Percentiles rank a stretch among this genome's conserved stretches.
Conservation (phyloP, 2,797 vertebrate genomes). For the Apogon hyalosoma region DNA sequence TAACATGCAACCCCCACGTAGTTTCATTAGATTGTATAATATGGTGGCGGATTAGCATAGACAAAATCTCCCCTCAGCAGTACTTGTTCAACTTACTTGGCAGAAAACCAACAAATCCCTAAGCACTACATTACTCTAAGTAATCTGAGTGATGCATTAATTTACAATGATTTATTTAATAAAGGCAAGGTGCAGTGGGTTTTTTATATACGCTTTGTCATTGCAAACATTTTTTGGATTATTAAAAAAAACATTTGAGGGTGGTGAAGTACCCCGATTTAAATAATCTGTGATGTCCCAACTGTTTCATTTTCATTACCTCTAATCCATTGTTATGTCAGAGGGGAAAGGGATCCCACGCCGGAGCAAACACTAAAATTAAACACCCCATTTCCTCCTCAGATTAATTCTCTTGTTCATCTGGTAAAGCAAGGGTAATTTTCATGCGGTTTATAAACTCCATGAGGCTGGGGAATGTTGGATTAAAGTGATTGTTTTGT, state of each 20-base stretch:
- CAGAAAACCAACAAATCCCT: conserved; percentile 60
- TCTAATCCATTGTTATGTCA: conserved; percentile 71
- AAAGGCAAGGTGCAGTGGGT: conserved; percentile 23
- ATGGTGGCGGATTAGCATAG: conserved; percentile 57
- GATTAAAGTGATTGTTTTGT: background rate
- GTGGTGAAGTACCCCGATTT: conserved; percentile 39
- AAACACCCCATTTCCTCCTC: conserved; percentile 30
- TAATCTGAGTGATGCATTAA: conserved; percentile 64
- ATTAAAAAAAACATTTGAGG: conserved; percentile 29
- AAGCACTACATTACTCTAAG: conserved; percentile 27
- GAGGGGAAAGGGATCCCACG: conserved; percentile 26
- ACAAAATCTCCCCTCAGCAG: conserved; percentile 61
- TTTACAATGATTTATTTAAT: conserved; percentile 15
- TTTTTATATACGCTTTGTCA: conserved; percentile 26
- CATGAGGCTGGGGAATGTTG: background rate
- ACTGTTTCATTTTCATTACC: conserved; percentile 56
- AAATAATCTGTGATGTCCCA: conserved; percentile 55
- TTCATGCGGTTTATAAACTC: conserved; percentile 8
- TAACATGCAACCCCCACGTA: conserved; percentile 21
- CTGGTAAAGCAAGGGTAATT: conserved; percentile 1
- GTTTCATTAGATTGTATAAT: conserved; percentile 63
- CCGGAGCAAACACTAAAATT: conserved; percentile 30
- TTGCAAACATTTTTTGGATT: conserved; percentile 47
- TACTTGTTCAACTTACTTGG: conserved; percentile 54
- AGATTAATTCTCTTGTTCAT: conserved; percentile 23